Evolutionary conservation across 1,140 invertebrate species (phyloP).

Genomic region (Drosophila willistoni): DNA sequence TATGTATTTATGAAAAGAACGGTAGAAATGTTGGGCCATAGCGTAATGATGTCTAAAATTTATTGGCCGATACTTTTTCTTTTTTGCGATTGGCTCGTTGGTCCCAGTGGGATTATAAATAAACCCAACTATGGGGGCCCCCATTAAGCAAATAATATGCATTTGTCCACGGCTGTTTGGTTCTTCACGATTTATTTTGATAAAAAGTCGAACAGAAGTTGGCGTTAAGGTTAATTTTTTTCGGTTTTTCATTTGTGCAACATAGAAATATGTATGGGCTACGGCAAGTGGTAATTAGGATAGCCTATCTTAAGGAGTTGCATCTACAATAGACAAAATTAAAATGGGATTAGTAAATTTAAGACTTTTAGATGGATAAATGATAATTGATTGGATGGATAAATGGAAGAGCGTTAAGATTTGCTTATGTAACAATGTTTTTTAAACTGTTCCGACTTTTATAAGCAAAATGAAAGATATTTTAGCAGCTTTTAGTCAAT

Average conservation of each 20-base stretch:
- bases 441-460: not conserved
- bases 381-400: not conserved
- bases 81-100: slow-evolving; percentile 72
- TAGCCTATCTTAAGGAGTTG: not conserved
- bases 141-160: slow-evolving; percentile 52
- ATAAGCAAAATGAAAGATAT: not conserved
- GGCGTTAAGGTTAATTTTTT: slow-evolving; percentile 63
- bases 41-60: slow-evolving; percentile 76
- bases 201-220: slow-evolving; percentile 76
- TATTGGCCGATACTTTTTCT: slow-evolving; percentile 74
- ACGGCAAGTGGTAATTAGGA: not conserved
- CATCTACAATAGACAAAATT: not conserved
- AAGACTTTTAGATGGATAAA: not conserved
- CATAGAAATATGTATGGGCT: slow-evolving; percentile 15
- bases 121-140: slow-evolving; percentile 29
- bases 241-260: not conserved
- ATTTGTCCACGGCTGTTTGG: slow-evolving; percentile 50
- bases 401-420: not conserved
- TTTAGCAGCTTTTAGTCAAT: not conserved
- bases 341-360: not conserved
- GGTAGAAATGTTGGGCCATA: slow-evolving; percentile 37
- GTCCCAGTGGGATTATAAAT: slow-evolving; percentile 59
- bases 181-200: slow-evolving; percentile 77
- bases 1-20: too few relatives aligned
- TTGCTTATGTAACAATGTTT: not conserved